Evolutionary conservation across 2,113 vertebrate species (phyloP).

Genomic region (Hyaena hyaena): DNA sequence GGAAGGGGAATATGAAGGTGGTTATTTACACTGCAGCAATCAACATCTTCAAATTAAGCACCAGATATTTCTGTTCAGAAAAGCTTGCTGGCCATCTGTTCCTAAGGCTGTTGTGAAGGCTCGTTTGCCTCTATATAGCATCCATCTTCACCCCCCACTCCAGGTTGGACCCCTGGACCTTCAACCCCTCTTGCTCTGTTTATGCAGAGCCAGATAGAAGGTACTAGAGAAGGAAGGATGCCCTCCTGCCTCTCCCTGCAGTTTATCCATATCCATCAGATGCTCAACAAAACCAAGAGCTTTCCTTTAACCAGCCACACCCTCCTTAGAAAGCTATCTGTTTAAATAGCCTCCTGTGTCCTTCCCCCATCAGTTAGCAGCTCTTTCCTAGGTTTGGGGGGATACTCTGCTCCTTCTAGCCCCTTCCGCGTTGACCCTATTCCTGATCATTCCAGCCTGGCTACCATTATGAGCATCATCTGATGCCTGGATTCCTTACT

Average conservation of each 20-base stretch:
- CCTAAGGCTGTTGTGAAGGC: neutral
- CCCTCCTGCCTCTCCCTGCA: accelerated
- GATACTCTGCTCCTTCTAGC: neutral
- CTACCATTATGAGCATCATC: neutral
- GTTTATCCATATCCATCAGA: neutral
- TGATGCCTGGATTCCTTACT: neutral
- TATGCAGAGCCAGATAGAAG: neutral
- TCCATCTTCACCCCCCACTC: neutral
- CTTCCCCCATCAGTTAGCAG: too few relatives aligned
- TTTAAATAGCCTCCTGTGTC: accelerated
- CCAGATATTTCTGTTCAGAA: neutral
- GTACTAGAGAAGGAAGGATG: neutral
- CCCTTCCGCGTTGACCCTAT: neutral
- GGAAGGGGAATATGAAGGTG: neutral
- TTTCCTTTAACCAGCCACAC: neutral
- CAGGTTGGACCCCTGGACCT: neutral
- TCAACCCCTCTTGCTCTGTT: neutral
- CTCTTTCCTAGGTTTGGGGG: neutral
- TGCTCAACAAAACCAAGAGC: neutral
- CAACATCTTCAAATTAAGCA: neutral
- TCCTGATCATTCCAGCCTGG: neutral
- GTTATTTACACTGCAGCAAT: neutral
- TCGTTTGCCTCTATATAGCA: neutral
- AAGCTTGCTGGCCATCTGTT: neutral
- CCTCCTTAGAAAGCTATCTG: neutral